Evolutionary conservation across 53 echinoderm and acorn worm species (phyloP).

Genomic region (Echinarachnius parma): DNA sequence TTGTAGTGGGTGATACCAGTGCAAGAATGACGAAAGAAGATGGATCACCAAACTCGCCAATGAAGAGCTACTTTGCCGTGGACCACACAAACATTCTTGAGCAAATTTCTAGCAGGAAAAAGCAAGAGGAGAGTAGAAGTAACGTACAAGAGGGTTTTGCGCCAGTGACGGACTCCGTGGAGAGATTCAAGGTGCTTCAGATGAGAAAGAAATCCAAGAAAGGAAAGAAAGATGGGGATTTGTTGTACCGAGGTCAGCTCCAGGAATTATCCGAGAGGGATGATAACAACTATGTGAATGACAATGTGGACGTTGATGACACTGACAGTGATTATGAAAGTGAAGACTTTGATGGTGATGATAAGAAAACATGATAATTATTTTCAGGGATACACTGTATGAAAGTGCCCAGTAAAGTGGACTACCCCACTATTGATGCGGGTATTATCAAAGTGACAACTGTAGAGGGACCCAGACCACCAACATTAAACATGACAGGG

Average conservation of each 20-base stretch:
- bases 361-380: not conserved
- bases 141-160: conserved; percentile 22
- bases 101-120: conserved; percentile 18
- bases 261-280: not conserved
- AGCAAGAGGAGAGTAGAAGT: not conserved
- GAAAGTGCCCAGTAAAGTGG: too few species aligned
- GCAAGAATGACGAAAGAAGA: not conserved
- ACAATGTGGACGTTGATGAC: conserved; percentile 5
- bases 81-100: conserved; percentile 23
- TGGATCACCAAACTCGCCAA: conserved; percentile 29
- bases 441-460: too few species aligned
- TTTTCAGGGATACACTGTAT: too few species aligned
- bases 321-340: not conserved
- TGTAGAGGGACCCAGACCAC: too few species aligned
- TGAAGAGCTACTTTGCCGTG: conserved; percentile 34
- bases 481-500: too few species aligned
- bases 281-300: not conserved
- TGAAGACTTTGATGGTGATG: not conserved
- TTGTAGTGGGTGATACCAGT: not conserved
- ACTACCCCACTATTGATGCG: too few species aligned
- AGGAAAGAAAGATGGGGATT: not conserved
- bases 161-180: conserved; percentile 31
- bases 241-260: conserved; percentile 9
- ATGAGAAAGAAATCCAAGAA: conserved; percentile 25
- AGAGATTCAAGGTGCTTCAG: conserved; percentile 33